Percentiles rank a stretch among this genome's conserved stretches.
Evolutionary conservation across 2,113 vertebrate genomes (phyloP).

Genomic region (Mionectes macconnelli): DNA sequence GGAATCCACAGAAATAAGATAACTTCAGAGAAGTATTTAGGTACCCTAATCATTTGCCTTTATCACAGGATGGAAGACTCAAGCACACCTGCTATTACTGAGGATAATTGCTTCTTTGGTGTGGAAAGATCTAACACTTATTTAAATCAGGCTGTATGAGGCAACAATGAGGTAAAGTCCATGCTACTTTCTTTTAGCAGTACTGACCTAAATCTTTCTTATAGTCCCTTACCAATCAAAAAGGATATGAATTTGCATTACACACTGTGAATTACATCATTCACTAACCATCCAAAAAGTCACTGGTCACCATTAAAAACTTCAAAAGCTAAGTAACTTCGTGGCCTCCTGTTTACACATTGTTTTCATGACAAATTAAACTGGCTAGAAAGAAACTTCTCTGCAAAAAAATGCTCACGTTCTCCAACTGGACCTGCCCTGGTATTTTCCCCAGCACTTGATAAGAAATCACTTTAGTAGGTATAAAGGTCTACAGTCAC

Average conservation of each 20-base stretch:
- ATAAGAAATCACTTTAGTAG: not conserved
- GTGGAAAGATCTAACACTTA: not conserved
- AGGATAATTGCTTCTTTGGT: not conserved
- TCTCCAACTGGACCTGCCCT: not conserved
- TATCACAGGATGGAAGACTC: not conserved
- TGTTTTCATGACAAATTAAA: not conserved
- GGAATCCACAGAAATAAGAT: not conserved
- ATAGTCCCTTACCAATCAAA: not conserved
- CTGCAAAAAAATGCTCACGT: not conserved
- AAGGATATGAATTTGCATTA: not conserved
- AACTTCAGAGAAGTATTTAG: not conserved
- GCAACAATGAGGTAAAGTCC: not conserved
- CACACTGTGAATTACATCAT: not conserved
- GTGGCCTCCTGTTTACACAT: not conserved
- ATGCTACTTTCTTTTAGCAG: not conserved
- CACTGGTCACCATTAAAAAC: not conserved
- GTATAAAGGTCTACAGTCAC: not conserved
- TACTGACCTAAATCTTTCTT: not conserved
- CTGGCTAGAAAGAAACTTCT: not conserved
- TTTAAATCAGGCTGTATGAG: not conserved
- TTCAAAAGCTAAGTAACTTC: not conserved
- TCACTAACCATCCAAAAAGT: not conserved
- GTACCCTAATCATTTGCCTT: not conserved
- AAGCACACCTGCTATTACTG: not conserved
- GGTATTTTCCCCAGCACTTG: not conserved